phyloP scores from a whole-genome alignment of 2,113 vertebrate genomes.

The Hymenochirus boettgeri region DNA sequence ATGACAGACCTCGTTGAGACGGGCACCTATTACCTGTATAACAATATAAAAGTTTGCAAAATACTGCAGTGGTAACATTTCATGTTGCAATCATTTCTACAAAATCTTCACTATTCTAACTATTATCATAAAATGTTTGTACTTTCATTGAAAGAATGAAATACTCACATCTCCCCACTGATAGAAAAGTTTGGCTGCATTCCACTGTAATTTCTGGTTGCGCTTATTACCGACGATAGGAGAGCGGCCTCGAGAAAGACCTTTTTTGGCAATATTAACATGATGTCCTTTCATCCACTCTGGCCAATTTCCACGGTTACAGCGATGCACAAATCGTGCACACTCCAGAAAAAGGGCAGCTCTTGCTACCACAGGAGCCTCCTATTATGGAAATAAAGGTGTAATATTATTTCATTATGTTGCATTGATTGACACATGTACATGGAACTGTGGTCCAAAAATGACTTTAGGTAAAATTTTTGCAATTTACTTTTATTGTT shows the following conservation, averaged over 20 bases:
- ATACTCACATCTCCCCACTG: conserved; percentile 94
- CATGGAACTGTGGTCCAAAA: too few species aligned
- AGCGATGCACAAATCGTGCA: conserved; percentile 93
- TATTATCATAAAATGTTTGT: too few species aligned
- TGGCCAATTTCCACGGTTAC: conserved; percentile 96
- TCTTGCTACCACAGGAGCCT: conserved; percentile 90
- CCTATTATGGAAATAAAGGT: conserved; percentile 61
- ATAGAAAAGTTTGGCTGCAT: conserved; percentile 94
- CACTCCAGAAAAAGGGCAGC: conserved; percentile 94
- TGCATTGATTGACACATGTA: too few species aligned
- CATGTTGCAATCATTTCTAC: too few species aligned
- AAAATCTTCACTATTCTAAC: too few species aligned
- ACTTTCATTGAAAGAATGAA: too few species aligned
- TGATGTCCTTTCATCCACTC: conserved; percentile 99
- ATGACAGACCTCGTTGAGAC: conserved; percentile 91
- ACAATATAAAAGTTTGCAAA: neutral
- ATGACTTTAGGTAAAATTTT: too few species aligned
- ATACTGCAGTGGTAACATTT: too few species aligned
- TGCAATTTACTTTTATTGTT: too few species aligned
- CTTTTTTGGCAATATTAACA: conserved; percentile 93
- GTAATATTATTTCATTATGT: neutral
- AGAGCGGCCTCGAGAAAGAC: conserved; percentile 87
- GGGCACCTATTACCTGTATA: conserved; percentile 82
- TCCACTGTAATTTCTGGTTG: conserved; percentile 98
- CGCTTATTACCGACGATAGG: conserved; percentile 92